phyloP scores from a whole-genome alignment of 2,113 vertebrate genomes.

The Alligator sinensis region DNA sequence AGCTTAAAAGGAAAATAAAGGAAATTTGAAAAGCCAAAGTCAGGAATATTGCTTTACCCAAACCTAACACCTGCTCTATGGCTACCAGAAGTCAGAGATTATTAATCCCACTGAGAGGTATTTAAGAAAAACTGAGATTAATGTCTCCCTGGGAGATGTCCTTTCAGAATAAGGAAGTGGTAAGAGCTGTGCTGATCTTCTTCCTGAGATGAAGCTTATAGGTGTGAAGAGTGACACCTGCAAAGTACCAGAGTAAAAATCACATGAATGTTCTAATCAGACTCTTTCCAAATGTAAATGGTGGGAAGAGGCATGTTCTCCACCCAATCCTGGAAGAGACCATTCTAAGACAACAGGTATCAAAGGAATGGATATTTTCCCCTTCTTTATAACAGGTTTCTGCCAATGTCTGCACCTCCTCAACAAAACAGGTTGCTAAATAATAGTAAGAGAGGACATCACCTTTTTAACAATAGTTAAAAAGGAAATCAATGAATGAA shows the following conservation, averaged over 20 bases:
- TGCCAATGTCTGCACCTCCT: constrained; percentile 25
- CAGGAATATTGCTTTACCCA: background rate
- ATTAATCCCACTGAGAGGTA: background rate
- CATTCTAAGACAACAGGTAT: background rate
- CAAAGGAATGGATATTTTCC: background rate
- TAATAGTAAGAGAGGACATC: too few species aligned
- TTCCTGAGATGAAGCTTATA: background rate
- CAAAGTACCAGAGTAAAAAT: background rate
- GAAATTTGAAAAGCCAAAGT: background rate
- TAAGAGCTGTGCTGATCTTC: constrained; percentile 39
- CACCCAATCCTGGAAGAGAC: constrained; percentile 11
- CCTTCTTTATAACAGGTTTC: background rate
- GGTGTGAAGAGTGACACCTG: constrained; percentile 44
- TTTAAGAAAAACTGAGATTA: background rate
- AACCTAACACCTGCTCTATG: background rate
- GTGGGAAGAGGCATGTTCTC: constrained; percentile 32
- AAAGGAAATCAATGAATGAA: background rate
- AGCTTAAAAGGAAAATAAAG: background rate
- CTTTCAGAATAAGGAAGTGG: constrained; percentile 22
- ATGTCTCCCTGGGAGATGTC: background rate
- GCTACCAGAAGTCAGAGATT: background rate
- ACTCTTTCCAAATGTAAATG: background rate
- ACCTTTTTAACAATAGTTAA: background rate
- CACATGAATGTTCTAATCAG: constrained; percentile 16
- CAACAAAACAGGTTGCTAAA: background rate